A percentile compares a stretch with the other conserved stretches of the same genome.
Evolutionary conservation across 2,797 vertebrate genomes (phyloP).

Genomic region (Muraenolepis orangiensis): DNA sequence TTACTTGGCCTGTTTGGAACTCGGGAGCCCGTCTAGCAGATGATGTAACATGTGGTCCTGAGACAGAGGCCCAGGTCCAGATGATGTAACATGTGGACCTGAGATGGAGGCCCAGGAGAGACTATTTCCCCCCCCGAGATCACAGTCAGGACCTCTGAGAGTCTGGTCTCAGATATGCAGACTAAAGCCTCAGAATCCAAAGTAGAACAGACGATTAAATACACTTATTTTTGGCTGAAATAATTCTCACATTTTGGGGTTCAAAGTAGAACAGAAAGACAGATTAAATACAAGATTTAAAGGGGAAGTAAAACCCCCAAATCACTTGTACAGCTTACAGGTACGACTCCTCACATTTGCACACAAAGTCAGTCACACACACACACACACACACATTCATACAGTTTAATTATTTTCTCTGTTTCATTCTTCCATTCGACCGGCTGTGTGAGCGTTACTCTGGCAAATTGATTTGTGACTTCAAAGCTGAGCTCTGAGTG

Average conservation of each 20-base stretch:
- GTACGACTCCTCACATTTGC: not conserved
- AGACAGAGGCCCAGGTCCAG: conserved; percentile 41
- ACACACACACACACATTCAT: too few species aligned
- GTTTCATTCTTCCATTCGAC: conserved; percentile 17
- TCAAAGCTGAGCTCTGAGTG: conserved; percentile 41
- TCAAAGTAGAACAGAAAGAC: not conserved
- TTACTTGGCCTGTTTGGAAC: conserved; percentile 12
- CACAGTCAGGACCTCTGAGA: conserved; percentile 38
- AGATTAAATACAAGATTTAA: not conserved
- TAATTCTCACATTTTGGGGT: not conserved
- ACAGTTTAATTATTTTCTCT: conserved; percentile 23
- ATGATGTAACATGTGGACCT: conserved; percentile 48
- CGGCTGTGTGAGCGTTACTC: conserved; percentile 11
- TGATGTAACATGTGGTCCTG: conserved; percentile 46
- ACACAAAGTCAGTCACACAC: not conserved
- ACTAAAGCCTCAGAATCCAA: not conserved
- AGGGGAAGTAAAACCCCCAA: not conserved
- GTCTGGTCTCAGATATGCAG: not conserved
- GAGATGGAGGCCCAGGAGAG: conserved; percentile 41
- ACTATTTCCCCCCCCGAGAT: conserved; percentile 38
- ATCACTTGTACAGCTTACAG: not conserved
- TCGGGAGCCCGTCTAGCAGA: conserved; percentile 28
- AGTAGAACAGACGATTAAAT: not conserved
- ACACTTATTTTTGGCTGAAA: not conserved
- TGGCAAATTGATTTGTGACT: conserved; percentile 30